These are phyloP conservation scores for Colletes collaris DNA, from an alignment of 2,888 invertebrate species.

Conservation along the genomic window DNA sequence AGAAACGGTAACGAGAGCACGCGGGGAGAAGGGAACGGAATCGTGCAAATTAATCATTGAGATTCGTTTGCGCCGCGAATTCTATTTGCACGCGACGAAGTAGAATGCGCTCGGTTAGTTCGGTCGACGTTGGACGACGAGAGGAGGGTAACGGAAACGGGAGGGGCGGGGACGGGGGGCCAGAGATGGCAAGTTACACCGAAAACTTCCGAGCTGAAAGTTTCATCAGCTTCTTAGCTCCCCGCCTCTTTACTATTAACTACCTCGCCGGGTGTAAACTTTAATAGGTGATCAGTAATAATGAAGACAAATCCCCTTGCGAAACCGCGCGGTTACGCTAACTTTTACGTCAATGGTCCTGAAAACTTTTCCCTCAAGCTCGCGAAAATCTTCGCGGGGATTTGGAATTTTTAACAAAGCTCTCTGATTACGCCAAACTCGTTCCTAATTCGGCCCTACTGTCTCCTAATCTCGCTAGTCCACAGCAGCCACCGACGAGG, in stretches of 20 bases:
- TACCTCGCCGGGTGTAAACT: conserved; percentile 55
- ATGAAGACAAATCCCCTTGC: conserved; percentile 58
- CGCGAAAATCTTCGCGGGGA: neutral
- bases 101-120: conserved; percentile 23
- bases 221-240: conserved; percentile 52
- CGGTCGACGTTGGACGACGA: neutral
- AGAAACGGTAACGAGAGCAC: neutral
- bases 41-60: conserved; percentile 42
- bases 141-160: neutral
- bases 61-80: conserved; percentile 43
- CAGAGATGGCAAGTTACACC: conserved; percentile 44
- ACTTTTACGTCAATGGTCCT: conserved; percentile 36
- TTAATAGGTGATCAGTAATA: conserved; percentile 65
- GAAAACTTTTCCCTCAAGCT: conserved; percentile 22
- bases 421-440: conserved; percentile 6
- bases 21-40: neutral
- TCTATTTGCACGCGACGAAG: conserved; percentile 48
- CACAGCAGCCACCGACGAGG: neutral
- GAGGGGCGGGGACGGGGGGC: neutral
- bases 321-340: conserved; percentile 38
- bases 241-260: conserved; percentile 56
- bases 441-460: conserved; percentile 21
- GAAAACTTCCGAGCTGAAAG: conserved; percentile 55
- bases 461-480: neutral
- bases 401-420: conserved; percentile 41